phyloP scores from a whole-genome alignment of 2,113 vertebrate species.

The Phainopepla nitens region DNA sequence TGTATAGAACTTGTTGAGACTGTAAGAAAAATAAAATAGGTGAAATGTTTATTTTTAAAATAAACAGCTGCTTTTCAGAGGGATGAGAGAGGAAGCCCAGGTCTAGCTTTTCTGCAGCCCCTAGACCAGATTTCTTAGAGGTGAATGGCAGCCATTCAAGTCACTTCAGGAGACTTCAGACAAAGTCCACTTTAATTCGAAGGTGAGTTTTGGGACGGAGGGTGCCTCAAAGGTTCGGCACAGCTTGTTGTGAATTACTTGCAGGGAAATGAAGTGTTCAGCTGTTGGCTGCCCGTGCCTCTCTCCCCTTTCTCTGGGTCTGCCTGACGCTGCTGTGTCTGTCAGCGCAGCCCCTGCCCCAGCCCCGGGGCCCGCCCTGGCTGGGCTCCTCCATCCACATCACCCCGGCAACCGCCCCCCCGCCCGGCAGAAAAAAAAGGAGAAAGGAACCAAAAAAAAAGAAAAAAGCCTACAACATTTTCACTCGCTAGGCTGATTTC shows the following conservation, averaged over 20 bases:
- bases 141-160: background rate
- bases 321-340: background rate
- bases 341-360: background rate
- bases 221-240: background rate
- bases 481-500: background rate
- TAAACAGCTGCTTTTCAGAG: background rate
- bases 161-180: background rate
- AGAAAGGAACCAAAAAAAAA: background rate
- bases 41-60: background rate
- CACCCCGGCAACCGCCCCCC: slow-evolving; percentile 67
- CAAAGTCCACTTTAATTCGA: background rate
- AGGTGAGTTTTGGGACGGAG: background rate
- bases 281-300: background rate
- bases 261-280: background rate
- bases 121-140: background rate
- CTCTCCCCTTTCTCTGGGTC: background rate
- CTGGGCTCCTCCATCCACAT: slow-evolving; percentile 49
- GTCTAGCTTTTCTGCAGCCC: background rate
- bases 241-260: background rate
- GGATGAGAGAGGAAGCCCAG: background rate
- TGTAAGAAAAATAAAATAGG: background rate
- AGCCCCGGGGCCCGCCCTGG: background rate
- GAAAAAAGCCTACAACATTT: background rate
- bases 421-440: background rate
- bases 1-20: background rate